phyloP scores from a whole-genome alignment of 2,797 vertebrate species.

The Sandelia bainsii region DNA sequence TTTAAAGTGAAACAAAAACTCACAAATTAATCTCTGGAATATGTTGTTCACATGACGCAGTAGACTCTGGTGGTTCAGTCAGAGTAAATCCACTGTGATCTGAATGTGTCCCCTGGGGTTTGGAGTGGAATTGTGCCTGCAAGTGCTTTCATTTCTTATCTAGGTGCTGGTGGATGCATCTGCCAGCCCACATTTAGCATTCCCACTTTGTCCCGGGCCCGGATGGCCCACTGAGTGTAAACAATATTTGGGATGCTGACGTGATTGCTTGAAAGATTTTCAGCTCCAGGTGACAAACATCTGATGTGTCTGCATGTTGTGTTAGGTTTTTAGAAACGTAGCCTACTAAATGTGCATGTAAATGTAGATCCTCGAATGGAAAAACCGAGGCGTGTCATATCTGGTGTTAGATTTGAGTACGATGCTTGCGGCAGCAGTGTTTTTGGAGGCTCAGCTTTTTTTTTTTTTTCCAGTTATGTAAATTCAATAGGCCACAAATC shows the following conservation, averaged over 20 bases:
- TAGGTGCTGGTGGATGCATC: constrained; percentile 44
- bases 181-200: constrained; percentile 66
- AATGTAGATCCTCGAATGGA: background rate
- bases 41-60: constrained; percentile 4
- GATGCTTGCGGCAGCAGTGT: constrained; percentile 5
- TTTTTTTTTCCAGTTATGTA: constrained; percentile 40
- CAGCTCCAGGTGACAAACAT: constrained; percentile 39
- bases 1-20: constrained; percentile 11
- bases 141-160: constrained; percentile 66
- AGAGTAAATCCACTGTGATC: constrained; percentile 36
- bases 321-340: no score
- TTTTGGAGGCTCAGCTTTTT: background rate
- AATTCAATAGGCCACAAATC: constrained; percentile 42
- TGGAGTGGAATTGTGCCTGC: constrained; percentile 32
- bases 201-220: constrained; percentile 55
- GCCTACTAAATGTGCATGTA: constrained; percentile 1
- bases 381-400: constrained; percentile 3
- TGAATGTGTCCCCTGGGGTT: constrained; percentile 44
- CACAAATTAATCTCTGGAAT: constrained; percentile 1
- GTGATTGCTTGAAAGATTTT: constrained; percentile 44
- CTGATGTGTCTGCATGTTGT: constrained; percentile 37
- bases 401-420: background rate
- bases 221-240: constrained; percentile 62
- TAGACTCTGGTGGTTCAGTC: constrained; percentile 52
- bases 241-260: constrained; percentile 62